Evolutionary conservation across 2,113 vertebrate genomes (phyloP).

Genomic region (Gasterosteus nipponicus): DNA sequence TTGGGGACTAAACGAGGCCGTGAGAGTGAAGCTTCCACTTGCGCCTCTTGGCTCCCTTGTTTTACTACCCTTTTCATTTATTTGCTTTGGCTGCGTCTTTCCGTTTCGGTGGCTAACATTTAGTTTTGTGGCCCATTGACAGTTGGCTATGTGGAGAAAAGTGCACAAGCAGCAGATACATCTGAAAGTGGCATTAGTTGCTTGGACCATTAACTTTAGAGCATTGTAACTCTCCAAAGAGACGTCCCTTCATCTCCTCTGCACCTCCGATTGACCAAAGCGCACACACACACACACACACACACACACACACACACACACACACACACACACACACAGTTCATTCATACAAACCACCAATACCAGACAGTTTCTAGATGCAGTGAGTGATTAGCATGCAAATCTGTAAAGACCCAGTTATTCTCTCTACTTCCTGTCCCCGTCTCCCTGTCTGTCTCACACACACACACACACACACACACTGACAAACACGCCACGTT

Average conservation of each 20-base stretch:
- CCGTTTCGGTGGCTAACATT: slow-evolving; percentile 21
- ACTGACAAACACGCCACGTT: slow-evolving; percentile 77
- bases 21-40: neutral
- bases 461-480: slow-evolving; percentile 73
- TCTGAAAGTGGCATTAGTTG: slow-evolving; percentile 25
- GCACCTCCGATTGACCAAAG: neutral
- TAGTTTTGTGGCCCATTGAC: slow-evolving; percentile 32
- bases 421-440: slow-evolving; percentile 84
- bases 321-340: slow-evolving; percentile 4
- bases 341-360: slow-evolving; percentile 16
- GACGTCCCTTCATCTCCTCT: slow-evolving; percentile 12
- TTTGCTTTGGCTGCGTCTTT: neutral
- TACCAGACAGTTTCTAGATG: slow-evolving; percentile 70
- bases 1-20: neutral
- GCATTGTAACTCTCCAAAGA: slow-evolving; percentile 5
- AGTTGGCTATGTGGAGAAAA: slow-evolving; percentile 5
- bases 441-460: slow-evolving; percentile 50
- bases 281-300: slow-evolving; percentile 14
- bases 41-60: neutral
- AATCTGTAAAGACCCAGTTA: slow-evolving; percentile 87
- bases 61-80: neutral
- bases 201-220: slow-evolving; percentile 33
- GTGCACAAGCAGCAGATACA: slow-evolving; percentile 1
- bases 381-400: slow-evolving; percentile 86
- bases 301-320: slow-evolving; percentile 17